Conservation (phyloP, 2,113 vertebrate species). For the Lophura nycthemera region DNA sequence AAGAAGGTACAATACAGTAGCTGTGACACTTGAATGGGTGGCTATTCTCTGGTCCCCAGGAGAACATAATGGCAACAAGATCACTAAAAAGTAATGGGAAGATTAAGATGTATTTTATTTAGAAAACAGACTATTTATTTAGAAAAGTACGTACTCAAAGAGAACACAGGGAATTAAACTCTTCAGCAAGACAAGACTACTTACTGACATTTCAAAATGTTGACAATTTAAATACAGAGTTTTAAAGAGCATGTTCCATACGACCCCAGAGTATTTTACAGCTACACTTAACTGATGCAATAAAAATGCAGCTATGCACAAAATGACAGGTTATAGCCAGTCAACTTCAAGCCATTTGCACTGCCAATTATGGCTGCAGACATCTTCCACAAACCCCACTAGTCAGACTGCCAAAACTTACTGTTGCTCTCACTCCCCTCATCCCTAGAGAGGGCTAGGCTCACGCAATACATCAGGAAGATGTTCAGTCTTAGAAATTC, state of each 20-base stretch:
- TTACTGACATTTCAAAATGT: not conserved
- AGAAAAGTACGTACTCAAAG: not conserved
- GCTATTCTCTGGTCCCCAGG: rapidly evolving
- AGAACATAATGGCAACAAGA: not conserved
- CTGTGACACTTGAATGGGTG: not conserved
- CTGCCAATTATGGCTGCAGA: not conserved
- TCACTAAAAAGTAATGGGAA: not conserved
- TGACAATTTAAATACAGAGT: not conserved
- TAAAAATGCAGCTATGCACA: not conserved
- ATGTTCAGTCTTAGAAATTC: not conserved
- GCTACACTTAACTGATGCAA: rapidly evolving
- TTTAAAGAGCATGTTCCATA: not conserved
- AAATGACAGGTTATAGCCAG: not conserved
- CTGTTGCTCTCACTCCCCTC: not conserved
- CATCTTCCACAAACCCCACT: not conserved
- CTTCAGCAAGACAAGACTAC: not conserved
- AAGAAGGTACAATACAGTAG: not conserved
- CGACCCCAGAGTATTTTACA: not conserved
- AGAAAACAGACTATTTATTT: not conserved
- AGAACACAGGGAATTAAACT: not conserved
- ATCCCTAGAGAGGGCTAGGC: not conserved
- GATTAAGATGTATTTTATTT: not conserved
- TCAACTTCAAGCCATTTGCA: not conserved
- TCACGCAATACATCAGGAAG: not conserved
- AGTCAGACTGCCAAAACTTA: not conserved